Conservation (phyloP, 2,888 invertebrate genomes). For the Melinaea menophilus region DNA sequence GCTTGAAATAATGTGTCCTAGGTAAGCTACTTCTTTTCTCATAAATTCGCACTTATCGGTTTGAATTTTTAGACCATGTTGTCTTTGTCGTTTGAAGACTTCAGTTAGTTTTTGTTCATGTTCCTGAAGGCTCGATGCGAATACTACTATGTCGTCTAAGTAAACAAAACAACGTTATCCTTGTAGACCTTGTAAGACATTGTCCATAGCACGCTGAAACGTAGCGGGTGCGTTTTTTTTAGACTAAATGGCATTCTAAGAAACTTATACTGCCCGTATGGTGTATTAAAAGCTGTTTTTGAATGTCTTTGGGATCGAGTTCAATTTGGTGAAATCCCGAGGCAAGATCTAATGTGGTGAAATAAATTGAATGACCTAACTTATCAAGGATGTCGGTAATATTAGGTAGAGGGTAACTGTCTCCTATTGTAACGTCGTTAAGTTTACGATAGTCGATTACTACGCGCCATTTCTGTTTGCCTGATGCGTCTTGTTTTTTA, state of each 20-base stretch:
- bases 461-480: slow-evolving; percentile 19
- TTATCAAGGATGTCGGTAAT: slow-evolving; percentile 32
- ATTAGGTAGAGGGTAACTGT: slow-evolving; percentile 30
- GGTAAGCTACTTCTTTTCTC: too few species aligned
- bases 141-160: slow-evolving; percentile 41
- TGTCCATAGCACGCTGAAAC: slow-evolving; percentile 32
- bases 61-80: too few species aligned
- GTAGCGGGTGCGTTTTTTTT: slow-evolving; percentile 29
- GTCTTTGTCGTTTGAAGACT: too few species aligned
- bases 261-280: slow-evolving; percentile 29
- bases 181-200: slow-evolving; percentile 13
- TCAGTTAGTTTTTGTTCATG: slow-evolving; percentile 35
- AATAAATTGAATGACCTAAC: slow-evolving; percentile 25
- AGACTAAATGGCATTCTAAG: slow-evolving; percentile 26
- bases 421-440: slow-evolving; percentile 29
- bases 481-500: slow-evolving; percentile 33
- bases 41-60: too few species aligned
- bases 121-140: slow-evolving; percentile 40
- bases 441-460: slow-evolving; percentile 25
- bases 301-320: slow-evolving; percentile 11
- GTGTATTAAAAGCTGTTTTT: slow-evolving; percentile 33
- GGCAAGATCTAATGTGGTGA: slow-evolving; percentile 22
- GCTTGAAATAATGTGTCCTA: too few species aligned
- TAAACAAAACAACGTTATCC: slow-evolving; percentile 38
- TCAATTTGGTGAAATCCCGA: slow-evolving; percentile 33